Percentiles rank a stretch among this genome's conserved stretches.
These are phyloP conservation scores for Phalacrocorax pelagicus DNA, from an alignment of 2,113 vertebrate species.

Conservation along the genomic window DNA sequence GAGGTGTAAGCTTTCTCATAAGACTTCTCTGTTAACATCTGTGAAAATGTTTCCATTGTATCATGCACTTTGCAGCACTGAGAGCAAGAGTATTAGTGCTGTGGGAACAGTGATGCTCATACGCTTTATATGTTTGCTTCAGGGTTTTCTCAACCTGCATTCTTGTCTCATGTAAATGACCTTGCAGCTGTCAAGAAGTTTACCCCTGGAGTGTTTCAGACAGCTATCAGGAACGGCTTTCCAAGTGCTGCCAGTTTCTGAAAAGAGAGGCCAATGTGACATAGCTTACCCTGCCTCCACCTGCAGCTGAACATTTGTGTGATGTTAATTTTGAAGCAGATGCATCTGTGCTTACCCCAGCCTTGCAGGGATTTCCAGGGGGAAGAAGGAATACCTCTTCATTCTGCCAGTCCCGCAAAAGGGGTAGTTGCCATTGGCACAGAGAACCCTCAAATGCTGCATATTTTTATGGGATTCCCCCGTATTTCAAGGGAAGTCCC, in stretches of 20 bases:
- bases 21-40: neutral
- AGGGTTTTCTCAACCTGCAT: neutral
- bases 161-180: neutral
- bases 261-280: neutral
- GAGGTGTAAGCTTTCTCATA: neutral
- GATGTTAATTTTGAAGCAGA: neutral
- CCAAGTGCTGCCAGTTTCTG: neutral
- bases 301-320: neutral
- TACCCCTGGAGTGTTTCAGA: neutral
- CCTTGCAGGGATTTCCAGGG: constrained; percentile 1
- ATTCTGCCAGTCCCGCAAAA: neutral
- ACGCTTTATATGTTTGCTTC: neutral
- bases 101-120: neutral
- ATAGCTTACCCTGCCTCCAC: neutral
- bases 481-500: neutral
- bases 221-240: neutral
- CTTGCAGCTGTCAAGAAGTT: neutral
- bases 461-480: neutral
- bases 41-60: neutral
- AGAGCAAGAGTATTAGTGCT: neutral
- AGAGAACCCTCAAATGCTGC: neutral
- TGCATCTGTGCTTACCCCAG: neutral
- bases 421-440: neutral
- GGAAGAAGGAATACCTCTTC: neutral
- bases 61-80: neutral